Evolutionary conservation across 1,140 invertebrate species (phyloP).

Genomic region (Tyrophagus putrescentiae): DNA sequence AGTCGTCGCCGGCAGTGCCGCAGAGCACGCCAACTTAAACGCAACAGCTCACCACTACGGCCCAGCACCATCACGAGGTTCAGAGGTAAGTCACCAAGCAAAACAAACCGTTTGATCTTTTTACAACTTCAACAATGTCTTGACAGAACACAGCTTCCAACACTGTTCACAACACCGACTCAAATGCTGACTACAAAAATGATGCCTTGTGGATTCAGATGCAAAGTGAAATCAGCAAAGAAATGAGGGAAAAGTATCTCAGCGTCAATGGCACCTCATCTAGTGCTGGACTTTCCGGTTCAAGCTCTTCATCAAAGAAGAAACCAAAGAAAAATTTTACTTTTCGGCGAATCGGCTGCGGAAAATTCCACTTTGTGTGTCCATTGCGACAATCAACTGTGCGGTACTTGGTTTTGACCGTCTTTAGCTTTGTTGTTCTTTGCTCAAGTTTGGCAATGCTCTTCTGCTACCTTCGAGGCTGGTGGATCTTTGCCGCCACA

Average conservation of each 20-base stretch:
- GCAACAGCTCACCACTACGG: no score
- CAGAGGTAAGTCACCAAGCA: no score
- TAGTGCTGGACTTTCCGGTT: background rate
- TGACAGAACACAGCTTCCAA: no score
- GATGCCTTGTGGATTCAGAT: constrained; percentile 19
- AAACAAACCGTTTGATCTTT: no score
- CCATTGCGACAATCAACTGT: background rate
- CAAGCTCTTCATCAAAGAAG: background rate
- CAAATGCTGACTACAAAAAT: background rate
- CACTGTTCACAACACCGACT: background rate
- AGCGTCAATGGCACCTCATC: background rate
- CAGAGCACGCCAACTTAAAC: background rate
- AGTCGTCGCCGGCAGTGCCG: background rate
- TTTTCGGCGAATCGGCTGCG: constrained; percentile 1
- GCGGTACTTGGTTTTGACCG: background rate
- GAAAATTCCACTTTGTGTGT: background rate
- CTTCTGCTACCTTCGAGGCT: background rate
- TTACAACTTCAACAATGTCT: no score
- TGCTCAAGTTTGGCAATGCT: background rate
- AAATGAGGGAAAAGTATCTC: constrained; percentile 11
- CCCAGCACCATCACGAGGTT: no score
- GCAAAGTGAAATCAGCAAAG: constrained; percentile 14
- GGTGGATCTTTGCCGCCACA: background rate
- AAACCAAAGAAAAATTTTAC: background rate
- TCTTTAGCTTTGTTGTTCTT: background rate